Evolutionary conservation across 53 echinoderm and acorn worm species (phyloP).

Genomic region (Echinarachnius parma): DNA sequence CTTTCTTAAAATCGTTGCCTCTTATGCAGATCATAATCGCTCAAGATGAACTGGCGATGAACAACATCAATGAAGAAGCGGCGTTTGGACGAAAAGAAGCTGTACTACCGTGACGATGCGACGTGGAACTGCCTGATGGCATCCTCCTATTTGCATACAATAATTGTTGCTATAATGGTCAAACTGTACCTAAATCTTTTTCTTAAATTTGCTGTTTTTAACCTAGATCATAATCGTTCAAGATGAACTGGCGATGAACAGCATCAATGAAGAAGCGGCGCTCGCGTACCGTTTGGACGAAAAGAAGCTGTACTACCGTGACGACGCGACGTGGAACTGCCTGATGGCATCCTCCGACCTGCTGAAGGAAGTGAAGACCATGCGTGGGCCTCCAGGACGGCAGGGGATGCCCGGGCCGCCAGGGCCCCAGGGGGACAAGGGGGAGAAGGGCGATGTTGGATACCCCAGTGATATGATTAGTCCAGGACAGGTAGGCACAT

Average conservation of each 20-base stretch:
- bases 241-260: conserved; percentile 75
- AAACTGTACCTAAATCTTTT: too few species aligned
- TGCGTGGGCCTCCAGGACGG: conserved; percentile 72
- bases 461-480: conserved; percentile 1
- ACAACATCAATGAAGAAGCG: conserved; percentile 68
- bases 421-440: conserved; percentile 72
- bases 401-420: conserved; percentile 73
- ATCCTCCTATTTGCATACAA: conserved; percentile 54
- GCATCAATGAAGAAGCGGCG: conserved; percentile 72
- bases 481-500: conserved; percentile 37
- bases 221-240: conserved; percentile 83
- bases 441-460: conserved; percentile 60
- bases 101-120: conserved; percentile 82
- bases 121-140: conserved; percentile 94
- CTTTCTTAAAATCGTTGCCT: too few species aligned
- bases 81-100: conserved; percentile 88
- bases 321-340: conserved; percentile 85
- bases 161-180: too few species aligned
- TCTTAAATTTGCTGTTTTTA: too few species aligned
- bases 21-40: conserved; percentile 87
- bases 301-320: conserved; percentile 91
- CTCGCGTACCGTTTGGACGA: conserved; percentile 89
- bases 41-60: conserved; percentile 76
- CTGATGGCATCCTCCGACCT: conserved; percentile 70
- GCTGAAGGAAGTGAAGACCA: conserved; percentile 43